Percentiles rank a stretch among this genome's conserved stretches.
phyloP scores from a whole-genome alignment of 2,797 vertebrate species.

The Luscinia megarhynchos region DNA sequence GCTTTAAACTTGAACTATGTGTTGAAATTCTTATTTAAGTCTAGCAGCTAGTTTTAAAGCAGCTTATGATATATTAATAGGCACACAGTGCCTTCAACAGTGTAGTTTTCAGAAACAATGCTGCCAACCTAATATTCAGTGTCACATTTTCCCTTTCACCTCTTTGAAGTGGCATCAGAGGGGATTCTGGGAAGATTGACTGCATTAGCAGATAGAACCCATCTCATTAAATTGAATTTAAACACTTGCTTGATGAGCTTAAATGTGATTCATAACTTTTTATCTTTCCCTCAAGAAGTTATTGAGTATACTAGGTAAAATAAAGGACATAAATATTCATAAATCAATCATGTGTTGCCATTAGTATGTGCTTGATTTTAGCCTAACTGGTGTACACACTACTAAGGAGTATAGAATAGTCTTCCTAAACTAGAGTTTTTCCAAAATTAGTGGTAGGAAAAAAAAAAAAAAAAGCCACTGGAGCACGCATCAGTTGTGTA shows the following conservation, averaged over 20 bases:
- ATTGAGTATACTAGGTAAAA: slow-evolving; percentile 23
- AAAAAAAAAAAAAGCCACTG: not conserved
- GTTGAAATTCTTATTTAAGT: not conserved
- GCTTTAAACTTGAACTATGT: not conserved
- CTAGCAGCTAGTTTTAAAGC: not conserved
- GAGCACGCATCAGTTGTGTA: not conserved
- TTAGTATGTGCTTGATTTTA: slow-evolving; percentile 30
- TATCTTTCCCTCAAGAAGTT: not conserved
- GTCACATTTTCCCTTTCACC: not conserved
- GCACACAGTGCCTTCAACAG: not conserved
- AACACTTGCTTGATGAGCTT: slow-evolving; percentile 14
- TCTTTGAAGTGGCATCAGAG: not conserved
- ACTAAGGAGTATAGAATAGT: not conserved
- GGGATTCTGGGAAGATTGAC: not conserved
- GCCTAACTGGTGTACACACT: not conserved
- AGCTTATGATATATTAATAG: not conserved
- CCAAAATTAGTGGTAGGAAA: not conserved
- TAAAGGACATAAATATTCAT: not conserved
- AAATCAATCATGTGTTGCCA: not conserved
- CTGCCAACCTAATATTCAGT: not conserved
- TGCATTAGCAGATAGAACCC: not conserved
- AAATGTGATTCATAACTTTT: not conserved
- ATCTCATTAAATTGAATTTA: slow-evolving; percentile 18
- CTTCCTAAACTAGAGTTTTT: not conserved
- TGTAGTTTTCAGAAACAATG: not conserved